These are phyloP conservation scores for Diplodus sargus DNA, from an alignment of 2,797 vertebrate genomes.

Conservation along the genomic window DNA sequence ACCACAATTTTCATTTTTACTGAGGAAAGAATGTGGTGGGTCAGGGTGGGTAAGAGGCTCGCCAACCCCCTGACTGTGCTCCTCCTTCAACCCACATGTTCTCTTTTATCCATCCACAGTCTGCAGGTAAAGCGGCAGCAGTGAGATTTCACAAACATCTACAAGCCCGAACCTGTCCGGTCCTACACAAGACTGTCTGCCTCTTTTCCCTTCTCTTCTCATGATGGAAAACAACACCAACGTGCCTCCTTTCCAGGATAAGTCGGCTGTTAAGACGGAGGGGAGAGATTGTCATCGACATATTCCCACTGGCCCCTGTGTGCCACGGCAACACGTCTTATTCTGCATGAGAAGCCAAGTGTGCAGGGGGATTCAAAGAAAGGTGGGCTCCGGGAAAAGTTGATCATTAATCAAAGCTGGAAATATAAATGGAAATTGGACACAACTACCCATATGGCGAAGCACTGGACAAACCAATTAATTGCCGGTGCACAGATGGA, in stretches of 20 bases:
- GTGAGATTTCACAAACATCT: background rate
- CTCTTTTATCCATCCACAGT: no score
- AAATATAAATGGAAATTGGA: conserved; percentile 64
- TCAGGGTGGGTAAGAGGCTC: no score
- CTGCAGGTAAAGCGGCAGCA: conserved; percentile 5
- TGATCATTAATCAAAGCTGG: conserved; percentile 75
- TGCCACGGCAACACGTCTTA: conserved; percentile 55
- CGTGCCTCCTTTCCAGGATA: background rate
- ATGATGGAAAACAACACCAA: conserved; percentile 49
- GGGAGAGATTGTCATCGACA: conserved; percentile 47
- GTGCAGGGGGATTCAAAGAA: conserved; percentile 8
- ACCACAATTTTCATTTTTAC: no score
- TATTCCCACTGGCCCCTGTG: conserved; percentile 40
- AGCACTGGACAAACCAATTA: conserved; percentile 50
- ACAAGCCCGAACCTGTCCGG: conserved; percentile 5
- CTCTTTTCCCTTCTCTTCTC: conserved; percentile 1
- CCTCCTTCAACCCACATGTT: no score
- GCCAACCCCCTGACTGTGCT: no score
- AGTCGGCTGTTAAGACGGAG: background rate
- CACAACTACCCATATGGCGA: conserved; percentile 57
- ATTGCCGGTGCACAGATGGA: conserved; percentile 63
- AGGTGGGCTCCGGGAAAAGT: conserved; percentile 46
- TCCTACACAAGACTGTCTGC: background rate
- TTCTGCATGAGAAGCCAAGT: conserved; percentile 4
- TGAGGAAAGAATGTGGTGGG: no score